Percentiles rank a stretch among this genome's conserved stretches.
Conservation (phyloP, 2,113 vertebrate genomes). For the Oryctolagus cuniculus region DNA sequence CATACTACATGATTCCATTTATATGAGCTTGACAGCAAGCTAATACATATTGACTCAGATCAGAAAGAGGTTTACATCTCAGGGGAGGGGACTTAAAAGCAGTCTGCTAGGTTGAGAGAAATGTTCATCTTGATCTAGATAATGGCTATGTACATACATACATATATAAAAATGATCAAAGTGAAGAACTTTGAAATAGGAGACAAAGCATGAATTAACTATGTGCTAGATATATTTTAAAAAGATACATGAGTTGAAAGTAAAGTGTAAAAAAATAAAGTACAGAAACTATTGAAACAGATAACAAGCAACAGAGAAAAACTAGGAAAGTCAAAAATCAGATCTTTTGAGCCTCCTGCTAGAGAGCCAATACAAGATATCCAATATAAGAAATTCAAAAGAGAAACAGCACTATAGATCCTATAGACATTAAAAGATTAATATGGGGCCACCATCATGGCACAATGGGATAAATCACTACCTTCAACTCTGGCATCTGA, state of each 20-base stretch:
- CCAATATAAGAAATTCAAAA: neutral
- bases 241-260: neutral
- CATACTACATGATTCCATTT: no score
- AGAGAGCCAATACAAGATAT: neutral
- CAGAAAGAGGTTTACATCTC: neutral
- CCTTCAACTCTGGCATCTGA: no score
- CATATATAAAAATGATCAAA: neutral
- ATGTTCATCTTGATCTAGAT: no score
- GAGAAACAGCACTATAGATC: neutral
- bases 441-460: neutral
- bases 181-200: neutral
- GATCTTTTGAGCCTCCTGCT: neutral
- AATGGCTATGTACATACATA: no score
- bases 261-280: neutral
- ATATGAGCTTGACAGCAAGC: no score
- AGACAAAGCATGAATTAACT: neutral
- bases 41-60: neutral
- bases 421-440: neutral
- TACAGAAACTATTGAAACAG: no score
- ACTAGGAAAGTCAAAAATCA: neutral
- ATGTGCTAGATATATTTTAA: neutral
- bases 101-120: neutral
- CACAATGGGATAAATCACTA: neutral
- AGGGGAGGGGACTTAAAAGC: neutral
- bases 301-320: neutral